A percentile compares a stretch with the other conserved stretches of the same genome.
Conservation (phyloP, 2,797 vertebrate species). For the Paguma larvata region DNA sequence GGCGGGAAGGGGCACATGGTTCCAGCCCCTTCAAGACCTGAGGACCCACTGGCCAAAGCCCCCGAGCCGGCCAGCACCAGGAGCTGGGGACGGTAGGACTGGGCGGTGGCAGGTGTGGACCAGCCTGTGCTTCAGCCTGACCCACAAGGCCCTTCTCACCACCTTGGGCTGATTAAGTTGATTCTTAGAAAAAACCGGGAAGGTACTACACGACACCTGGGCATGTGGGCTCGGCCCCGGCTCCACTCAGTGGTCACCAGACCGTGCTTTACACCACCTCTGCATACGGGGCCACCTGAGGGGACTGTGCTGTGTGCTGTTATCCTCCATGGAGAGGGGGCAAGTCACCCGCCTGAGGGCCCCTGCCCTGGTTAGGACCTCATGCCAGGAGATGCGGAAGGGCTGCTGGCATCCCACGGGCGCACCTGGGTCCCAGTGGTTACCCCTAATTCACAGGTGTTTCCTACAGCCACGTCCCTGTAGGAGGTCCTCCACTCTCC, state of each 20-base stretch:
- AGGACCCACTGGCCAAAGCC: neutral
- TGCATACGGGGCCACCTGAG: no score
- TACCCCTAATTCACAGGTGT: neutral
- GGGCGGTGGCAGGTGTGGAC: neutral
- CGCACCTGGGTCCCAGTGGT: neutral
- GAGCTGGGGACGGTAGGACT: neutral
- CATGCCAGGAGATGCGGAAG: neutral
- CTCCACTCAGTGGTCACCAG: neutral
- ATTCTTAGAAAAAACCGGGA: neutral
- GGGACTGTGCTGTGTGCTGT: neutral
- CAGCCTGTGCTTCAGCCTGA: neutral
- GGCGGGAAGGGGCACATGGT: neutral
- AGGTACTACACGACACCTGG: neutral
- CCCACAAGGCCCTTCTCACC: neutral
- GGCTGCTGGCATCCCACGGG: neutral
- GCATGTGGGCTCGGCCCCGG: neutral
- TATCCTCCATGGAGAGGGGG: neutral
- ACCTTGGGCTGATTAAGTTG: neutral
- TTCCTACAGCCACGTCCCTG: neutral
- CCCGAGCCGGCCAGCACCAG: no score
- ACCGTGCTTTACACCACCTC: neutral
- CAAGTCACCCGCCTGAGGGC: neutral
- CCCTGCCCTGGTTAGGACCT: neutral
- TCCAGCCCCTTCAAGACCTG: neutral
- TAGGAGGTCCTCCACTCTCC: neutral